Evolutionary conservation across 1,140 invertebrate genomes (phyloP), one percentile per base, ranked within the genome.

Genomic region (Cydia amplana): DNA sequence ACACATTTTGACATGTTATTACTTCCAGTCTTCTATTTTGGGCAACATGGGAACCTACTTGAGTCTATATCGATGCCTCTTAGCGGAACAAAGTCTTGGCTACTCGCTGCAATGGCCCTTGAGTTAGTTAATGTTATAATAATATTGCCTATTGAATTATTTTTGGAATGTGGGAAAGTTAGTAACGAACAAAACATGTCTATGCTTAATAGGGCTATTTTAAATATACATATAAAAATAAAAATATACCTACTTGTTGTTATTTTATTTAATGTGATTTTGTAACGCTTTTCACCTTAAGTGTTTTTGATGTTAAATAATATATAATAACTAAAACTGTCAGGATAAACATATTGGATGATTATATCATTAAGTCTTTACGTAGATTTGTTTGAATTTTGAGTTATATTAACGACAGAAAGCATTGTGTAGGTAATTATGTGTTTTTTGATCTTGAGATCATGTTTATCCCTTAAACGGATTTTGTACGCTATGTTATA

Each of bases 151-250:
- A 81, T 70, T 80, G 81, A 84, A 82, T 86, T 87, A 87, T 88
- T 88, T 88, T 84, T 83, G 77, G 76, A 82, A 84, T 74, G 85
- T 88, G 87, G 82, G 87, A 87, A 88, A 79, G 76, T 80, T 79
- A 18, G 46, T 36, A 80, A 78, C 78, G 43, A 79, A 77, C n/a
- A 18, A 23, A 60, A 23, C 10, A 60, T 23, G 55, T 60, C 6
- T 60, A 9, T 55, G 51, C 51, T 18, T 18, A 55, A 55, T 55
- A 60, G 55, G 9, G 20, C 7, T 20, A 60, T 60, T 23, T 23
- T 20, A 23, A 60, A 9, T 10, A 60, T 49, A 5, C 2, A n/a
- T 55, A 23, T 23, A 20, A 60, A 60, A 60, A 60, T 23, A n/a
- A 3, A 60, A 60, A 60, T 20, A 60, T 60, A 55, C 6, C 12